Conservation (phyloP, 2,888 invertebrate species). For the Harpagoxenus sublaevis region DNA sequence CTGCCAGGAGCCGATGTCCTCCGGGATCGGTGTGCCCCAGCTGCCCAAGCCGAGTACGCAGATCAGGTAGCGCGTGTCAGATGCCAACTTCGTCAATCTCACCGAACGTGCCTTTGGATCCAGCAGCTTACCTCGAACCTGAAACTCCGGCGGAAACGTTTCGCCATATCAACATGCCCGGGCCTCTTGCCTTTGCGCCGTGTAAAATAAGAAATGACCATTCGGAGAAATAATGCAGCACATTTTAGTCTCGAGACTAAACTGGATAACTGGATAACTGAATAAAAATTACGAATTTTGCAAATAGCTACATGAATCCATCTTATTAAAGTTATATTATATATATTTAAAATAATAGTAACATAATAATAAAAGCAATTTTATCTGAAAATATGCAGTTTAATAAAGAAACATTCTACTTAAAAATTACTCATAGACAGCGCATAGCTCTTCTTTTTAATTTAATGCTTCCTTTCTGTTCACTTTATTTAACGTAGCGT, state of each 20-base stretch:
- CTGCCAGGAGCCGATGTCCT: constrained; percentile 80
- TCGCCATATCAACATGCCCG: constrained; percentile 3
- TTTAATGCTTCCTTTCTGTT: background rate
- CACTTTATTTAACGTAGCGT: background rate
- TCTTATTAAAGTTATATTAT: background rate
- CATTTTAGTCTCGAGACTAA: background rate
- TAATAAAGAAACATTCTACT: background rate
- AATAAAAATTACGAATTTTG: background rate
- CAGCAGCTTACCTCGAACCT: constrained; percentile 93
- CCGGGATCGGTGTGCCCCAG: constrained; percentile 89
- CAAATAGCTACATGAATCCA: background rate
- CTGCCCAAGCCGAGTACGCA: constrained; percentile 95
- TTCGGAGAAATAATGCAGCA: background rate
- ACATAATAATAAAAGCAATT: background rate
- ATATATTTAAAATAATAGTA: background rate
- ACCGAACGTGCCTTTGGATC: constrained; percentile 92
- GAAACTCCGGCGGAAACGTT: constrained; percentile 67
- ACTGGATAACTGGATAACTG: background rate
- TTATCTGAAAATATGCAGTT: background rate
- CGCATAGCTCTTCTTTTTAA: background rate
- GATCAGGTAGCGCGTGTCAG: constrained; percentile 94
- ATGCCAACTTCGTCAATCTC: constrained; percentile 91
- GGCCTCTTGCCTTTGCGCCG: background rate
- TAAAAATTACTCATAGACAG: background rate
- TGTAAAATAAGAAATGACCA: background rate